Evolutionary conservation across 2,797 vertebrate genomes (phyloP).

Genomic region (Sebastes umbrosus): DNA sequence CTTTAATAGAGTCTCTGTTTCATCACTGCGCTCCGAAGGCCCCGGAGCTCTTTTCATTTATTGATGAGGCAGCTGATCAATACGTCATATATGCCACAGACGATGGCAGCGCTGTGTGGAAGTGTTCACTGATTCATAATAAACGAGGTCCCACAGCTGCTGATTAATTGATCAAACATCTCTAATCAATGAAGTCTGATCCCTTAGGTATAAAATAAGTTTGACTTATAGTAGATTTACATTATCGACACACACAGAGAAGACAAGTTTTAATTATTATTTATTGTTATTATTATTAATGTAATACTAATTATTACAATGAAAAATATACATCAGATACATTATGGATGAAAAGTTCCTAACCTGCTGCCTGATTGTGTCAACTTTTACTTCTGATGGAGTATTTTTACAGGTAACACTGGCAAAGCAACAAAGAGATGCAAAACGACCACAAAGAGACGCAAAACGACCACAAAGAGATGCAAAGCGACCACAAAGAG

Average conservation of each 20-base stretch:
- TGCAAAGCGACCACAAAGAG: no score
- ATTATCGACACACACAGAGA: background rate
- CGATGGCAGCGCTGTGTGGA: background rate
- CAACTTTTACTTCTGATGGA: no score
- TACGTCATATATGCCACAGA: constrained; percentile 3
- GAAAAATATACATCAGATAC: no score
- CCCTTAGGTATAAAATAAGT: background rate
- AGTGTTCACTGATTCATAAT: background rate
- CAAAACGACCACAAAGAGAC: no score
- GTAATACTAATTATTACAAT: no score
- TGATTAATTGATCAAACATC: constrained; percentile 27
- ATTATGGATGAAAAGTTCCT: no score
- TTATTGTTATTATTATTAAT: no score
- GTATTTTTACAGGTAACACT: no score
- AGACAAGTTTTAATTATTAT: no score
- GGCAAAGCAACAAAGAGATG: no score
- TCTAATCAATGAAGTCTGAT: background rate
- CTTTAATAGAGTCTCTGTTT: background rate
- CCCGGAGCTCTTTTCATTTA: background rate
- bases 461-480: no score
- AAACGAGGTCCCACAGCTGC: background rate
- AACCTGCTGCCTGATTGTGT: no score
- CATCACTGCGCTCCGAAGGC: background rate
- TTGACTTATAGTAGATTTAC: background rate
- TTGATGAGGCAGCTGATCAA: constrained; percentile 31